Base-by-base conservation (phyloP, 2,888 invertebrate species). In the Trilocha varians region DNA sequence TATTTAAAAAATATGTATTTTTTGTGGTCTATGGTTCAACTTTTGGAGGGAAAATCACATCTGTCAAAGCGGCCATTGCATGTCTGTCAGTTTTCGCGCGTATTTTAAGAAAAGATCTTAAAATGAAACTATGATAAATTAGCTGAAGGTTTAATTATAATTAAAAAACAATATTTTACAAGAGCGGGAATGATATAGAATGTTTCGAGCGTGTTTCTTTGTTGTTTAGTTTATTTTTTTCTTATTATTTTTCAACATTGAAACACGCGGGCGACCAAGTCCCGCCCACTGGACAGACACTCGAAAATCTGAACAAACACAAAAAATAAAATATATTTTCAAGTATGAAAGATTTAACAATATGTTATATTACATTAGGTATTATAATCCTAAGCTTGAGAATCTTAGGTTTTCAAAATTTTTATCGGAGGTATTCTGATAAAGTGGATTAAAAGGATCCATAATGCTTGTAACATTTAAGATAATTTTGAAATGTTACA, bases 111-210 rank as follows among this genome's bases (percentile, higher is more conserved):
- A 2, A 17, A 9, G 13, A 8, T 36, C 11, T n/a, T 37, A n/a
- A 18, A 35, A 15, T 35, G 25, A 25, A 18, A 18, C 18, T 25
- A 25, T 25, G 25, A 25, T 25, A 25, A 9, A 25, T 25, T 65
- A 57, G 57, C 59, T 65, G 67, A 70, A 69, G 72, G 71, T 75
- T 72, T 71, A 69, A 73, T 70, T 76, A 74, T 71, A 74, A 70
- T 70, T 69, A 70, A 67, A 69, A 25, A 63, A 73, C 60, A 70
- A 56, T 60, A 64, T 56, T 69, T 63, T 66, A 68, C 67, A 68
- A 57, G 65, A 75, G 76, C 76, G 78, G 77, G 78, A 77, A 75
- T 74, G 75, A 75, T 73, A 71, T 59, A 73, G 61, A 71, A 59
- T 68, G 63, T 62, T 62, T 65, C 62, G 56, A 62, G 67, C 70